Percentiles rank a stretch among this genome's conserved stretches.
Evolutionary conservation across 2,888 invertebrate genomes (phyloP).

Genomic region (Gortyna flavago): DNA sequence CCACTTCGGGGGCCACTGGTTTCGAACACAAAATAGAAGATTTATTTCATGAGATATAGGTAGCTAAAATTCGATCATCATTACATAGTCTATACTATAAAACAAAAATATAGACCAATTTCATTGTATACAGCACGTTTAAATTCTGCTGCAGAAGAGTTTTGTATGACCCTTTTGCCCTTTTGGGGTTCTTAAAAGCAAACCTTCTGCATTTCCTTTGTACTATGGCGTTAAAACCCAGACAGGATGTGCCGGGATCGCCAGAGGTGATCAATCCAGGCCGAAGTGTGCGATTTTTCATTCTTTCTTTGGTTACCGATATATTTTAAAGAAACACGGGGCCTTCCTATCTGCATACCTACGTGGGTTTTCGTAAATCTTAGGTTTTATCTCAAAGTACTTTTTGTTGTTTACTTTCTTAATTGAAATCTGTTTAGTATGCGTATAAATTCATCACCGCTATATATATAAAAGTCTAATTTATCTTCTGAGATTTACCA

Average conservation of each 20-base stretch:
- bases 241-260: constrained; percentile 18
- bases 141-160: too few relatives aligned
- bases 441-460: not conserved
- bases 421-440: too few relatives aligned
- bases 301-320: constrained; percentile 11
- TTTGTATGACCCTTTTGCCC: not conserved
- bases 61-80: not conserved
- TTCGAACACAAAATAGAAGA: constrained; percentile 15
- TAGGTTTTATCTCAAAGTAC: not conserved
- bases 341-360: not conserved
- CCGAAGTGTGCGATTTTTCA: constrained; percentile 24
- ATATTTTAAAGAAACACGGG: constrained; percentile 33
- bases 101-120: not conserved
- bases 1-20: constrained; percentile 41
- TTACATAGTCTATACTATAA: not conserved
- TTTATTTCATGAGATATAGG: not conserved
- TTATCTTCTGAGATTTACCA: not conserved
- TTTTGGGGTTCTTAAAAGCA: not conserved
- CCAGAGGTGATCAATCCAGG: constrained; percentile 41
- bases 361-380: constrained; percentile 1
- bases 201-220: constrained; percentile 6
- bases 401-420: not conserved
- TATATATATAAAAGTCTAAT: not conserved
- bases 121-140: not conserved
- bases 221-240: not conserved